Evolutionary conservation across 2,113 vertebrate species (phyloP), one percentile per base, ranked within the genome.

Genomic region (Rousettus leschenaultii): DNA sequence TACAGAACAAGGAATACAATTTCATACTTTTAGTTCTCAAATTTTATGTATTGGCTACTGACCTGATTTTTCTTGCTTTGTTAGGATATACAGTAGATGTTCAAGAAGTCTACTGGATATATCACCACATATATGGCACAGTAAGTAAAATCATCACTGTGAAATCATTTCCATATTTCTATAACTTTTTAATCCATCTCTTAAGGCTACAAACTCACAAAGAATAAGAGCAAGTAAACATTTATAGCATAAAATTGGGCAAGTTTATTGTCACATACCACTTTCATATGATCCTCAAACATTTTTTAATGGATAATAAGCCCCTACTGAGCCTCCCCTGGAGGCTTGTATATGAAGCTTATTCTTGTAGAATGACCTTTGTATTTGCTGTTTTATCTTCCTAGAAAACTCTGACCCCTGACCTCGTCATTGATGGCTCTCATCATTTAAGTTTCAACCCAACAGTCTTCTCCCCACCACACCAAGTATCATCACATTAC

Each of bases 281-380:
- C 24, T 71, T 96, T 82, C 28, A 85, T 61, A 63, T 13, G 82
- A 85, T 59, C 35, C 28, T 80, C 40, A 89, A 88, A 94, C 22
- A 48, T 90, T 78, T 68, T 93, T 70, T 94, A 91, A 91, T 45
- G 51, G 30, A 77, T 92, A 96, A 78, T 19, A 53, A 74, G 48
- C 13, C 21, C 35, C 26, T 59, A 73, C 16, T 78, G 22, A 86
- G n/a, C 15, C 18, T 45, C 14, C 33, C 45, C 45, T 66, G 14
- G 68, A 95, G 51, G 43, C 13, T 66, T 78, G 7, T 61, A 83
- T 28, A 28, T 53, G n/a, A n/a, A 83, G 21, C 33, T 89, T 35
- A 71, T 74, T 82, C 40, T 57, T 79, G 3, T 26, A 30, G 26
- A 79, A 85, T 13, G 3, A 85, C 48, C 28, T 74, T 65, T 38